phyloP scores from a whole-genome alignment of 2,113 vertebrate genomes.

The Epinephelus moara region DNA sequence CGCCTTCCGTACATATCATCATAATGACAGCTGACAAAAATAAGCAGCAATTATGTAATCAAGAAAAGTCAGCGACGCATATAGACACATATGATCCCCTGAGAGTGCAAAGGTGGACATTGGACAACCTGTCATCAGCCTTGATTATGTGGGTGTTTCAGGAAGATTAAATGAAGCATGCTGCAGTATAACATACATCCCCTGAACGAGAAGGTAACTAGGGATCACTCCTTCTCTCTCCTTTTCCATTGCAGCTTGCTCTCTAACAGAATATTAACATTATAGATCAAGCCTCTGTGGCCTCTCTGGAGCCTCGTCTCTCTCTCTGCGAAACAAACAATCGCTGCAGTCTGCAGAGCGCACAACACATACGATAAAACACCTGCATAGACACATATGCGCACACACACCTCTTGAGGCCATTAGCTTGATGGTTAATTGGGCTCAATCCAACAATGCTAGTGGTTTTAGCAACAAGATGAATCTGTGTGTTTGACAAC shows the following conservation, averaged over 20 bases:
- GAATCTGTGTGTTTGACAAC: neutral
- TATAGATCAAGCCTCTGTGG: conserved; percentile 33
- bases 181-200: neutral
- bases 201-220: conserved; percentile 18
- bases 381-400: neutral
- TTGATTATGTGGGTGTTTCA: conserved; percentile 23
- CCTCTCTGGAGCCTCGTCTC: conserved; percentile 42
- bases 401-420: conserved; percentile 7
- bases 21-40: conserved; percentile 15
- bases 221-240: neutral
- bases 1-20: neutral
- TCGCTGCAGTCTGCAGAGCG: neutral
- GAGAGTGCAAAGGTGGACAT: neutral
- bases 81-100: neutral
- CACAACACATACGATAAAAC: conserved; percentile 18
- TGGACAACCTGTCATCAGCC: conserved; percentile 16
- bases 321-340: conserved; percentile 54
- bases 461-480: conserved; percentile 5
- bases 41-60: conserved; percentile 13
- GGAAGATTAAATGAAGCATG: conserved; percentile 11
- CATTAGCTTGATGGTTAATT: conserved; percentile 27
- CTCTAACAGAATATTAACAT: conserved; percentile 36
- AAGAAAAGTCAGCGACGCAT: neutral
- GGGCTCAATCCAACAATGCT: neutral
- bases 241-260: conserved; percentile 22